A percentile compares a stretch with the other conserved stretches of the same genome.
These are phyloP conservation scores for Scophthalmus maximus DNA, from an alignment of 2,113 vertebrate species.

Conservation along the genomic window DNA sequence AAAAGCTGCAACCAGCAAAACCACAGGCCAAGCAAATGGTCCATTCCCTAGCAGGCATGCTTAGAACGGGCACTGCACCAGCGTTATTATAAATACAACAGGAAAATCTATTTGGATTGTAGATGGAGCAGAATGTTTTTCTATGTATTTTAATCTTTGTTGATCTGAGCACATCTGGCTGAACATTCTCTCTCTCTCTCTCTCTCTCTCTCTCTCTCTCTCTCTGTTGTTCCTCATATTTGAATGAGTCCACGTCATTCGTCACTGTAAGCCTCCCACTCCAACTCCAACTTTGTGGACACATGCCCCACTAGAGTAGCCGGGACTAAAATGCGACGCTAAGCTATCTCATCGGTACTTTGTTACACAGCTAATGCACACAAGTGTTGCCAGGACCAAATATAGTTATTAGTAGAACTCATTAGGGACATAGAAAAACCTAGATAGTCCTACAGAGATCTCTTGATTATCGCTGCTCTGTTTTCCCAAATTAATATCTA, in stretches of 20 bases:
- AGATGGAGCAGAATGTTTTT: constrained; percentile 22
- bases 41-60: too few species aligned
- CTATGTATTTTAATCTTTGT: constrained; percentile 32
- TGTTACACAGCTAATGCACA: not conserved
- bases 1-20: not conserved
- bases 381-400: not conserved
- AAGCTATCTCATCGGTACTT: not conserved
- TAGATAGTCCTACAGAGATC: constrained; percentile 4
- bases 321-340: not conserved
- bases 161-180: not conserved
- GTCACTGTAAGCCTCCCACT: constrained; percentile 1
- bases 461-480: constrained; percentile 4
- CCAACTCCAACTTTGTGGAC: not conserved
- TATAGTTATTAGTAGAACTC: constrained; percentile 4
- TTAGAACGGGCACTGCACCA: too few species aligned
- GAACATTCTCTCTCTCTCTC: constrained; percentile 18
- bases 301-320: not conserved
- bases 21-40: not conserved
- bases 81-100: not conserved
- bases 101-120: constrained; percentile 4
- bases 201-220: not conserved
- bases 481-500: constrained; percentile 11
- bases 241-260: constrained; percentile 22
- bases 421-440: not conserved
- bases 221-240: constrained; percentile 17